Evolutionary conservation across 2,888 invertebrate genomes (phyloP), one percentile per base, ranked within the genome.

Genomic region (Meteorus cinctellus): DNA sequence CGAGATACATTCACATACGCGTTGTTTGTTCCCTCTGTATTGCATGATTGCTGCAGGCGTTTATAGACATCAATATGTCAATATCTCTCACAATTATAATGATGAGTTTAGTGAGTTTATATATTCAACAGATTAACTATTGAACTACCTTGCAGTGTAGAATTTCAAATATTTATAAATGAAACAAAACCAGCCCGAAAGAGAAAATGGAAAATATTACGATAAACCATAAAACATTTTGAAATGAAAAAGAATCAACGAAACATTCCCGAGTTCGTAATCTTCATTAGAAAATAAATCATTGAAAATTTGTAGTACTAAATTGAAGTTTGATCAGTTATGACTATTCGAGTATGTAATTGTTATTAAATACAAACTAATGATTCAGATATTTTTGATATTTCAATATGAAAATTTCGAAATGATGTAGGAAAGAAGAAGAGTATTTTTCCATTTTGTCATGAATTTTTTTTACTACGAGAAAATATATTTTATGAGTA

Each of bases 131-230:
- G 29, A 19, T 24, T 16, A 59, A 59, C 34, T 5, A 31, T n/a
- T 48, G 1, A 48, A 48, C n/a, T 3, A 63, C 72, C 72, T 67
- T 27, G 24, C 6, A 66, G 41, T 55, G 24, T 60, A 27, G 63
- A 74, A 60, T 36, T 60, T 16, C 3, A 1, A 19, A 27, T n/a
- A 74, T 74, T 67, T 67, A 67, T 67, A 36, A 60, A 59, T 67
- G 36, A 59, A 59, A 66, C 67, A 36, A 67, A 41, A 29, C 55
- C 36, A 59, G 2, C 2, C 3, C 12, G 24, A 62, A 6, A 12
- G 5, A 3, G n/a, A 41, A 19, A 65, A 41, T 36, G 36, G 8
- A 31, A 34, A 31, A 31, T 24, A 0, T 36, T 3, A 6, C n/a
- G 29, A 34, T 34, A 8, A 24, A 24, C 1, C 1, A 24, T 24